Base-by-base conservation (phyloP, 2,888 invertebrate species). In the Meta bourneti region DNA sequence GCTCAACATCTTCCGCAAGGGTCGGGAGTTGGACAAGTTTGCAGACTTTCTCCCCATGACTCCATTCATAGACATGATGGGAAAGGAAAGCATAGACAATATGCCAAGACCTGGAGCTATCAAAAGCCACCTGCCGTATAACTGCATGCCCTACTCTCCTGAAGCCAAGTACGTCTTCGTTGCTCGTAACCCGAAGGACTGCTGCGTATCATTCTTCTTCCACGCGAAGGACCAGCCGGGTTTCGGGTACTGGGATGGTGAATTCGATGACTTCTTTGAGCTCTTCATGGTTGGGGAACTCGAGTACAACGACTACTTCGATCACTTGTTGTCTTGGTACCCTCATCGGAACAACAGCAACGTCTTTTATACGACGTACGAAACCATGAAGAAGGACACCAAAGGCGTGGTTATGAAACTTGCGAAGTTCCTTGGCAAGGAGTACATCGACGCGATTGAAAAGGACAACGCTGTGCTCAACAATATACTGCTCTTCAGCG, bases 101-200 rank as follows among this genome's bases (percentile, higher is more conserved):
- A 93, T 89, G 90, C 0, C 49, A 69, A n/a, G 52, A 13, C 7
- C 54, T 79, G 13, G 81, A 75, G 4, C 16, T 20, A 91, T 93
- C 92, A 93, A 93, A 87, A 94, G 94, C 0, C 95, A 95, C 85
- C 93, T 94, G 0, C 94, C 94, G 1, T 93, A 93, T 61, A 34
- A 90, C 7, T 70, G 93, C 54, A 69, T 82, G 8, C 94, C 94
- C 0, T 77, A 84, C 8, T 77, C 19, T 13, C 8, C 19, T 0
- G 71, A 93, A 20, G 92, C 93, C 6, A 92, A 91, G 51, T 93
- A 93, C 70, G 94, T 95, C 72, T 95, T 95, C 93, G 94, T 95
- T 61, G 94, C 94, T 16, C 94, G 95, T 81, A 95, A 95, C 93
- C 95, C 95, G 0, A 95, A 95, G 93, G 95, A 95, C 93, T 94